Evolutionary conservation across 2,797 vertebrate species (phyloP), one percentile per base, ranked within the genome.

Genomic region (Cynopterus sphinx): DNA sequence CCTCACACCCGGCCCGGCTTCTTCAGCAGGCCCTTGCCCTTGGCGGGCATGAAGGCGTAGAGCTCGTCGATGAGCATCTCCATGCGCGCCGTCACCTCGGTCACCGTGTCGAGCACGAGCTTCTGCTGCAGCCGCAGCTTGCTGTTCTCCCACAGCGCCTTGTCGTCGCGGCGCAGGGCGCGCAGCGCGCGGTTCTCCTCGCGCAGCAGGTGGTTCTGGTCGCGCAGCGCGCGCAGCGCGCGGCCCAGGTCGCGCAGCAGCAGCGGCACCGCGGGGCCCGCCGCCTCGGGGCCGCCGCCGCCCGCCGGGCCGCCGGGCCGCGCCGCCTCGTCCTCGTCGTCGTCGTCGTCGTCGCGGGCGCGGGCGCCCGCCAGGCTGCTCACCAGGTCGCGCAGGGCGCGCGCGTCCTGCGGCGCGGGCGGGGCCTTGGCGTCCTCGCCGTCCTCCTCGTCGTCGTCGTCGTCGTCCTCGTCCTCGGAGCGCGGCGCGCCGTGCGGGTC

Each of bases 11-110:
- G 89, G 73, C 74, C 90, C 22, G 95, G 89, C 77, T 97, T 97
- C 96, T 96, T 97, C 73, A 59, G 91, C 73, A 59, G 91, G 11
- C 95, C 96, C 71, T 93, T 96, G 31, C 16, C 84, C 55, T 41
- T 0, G 61, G 95, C 26, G 0, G 94, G 97, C 93, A 97, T 97
- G 94, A 98, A 95, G 41, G 95, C 86, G 13, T 82, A 78, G 7
- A 98, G 98, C 74, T 98, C 98, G 24, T 98, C 97, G 5, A 98
- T 97, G 94, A 99, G 46, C 83, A 97, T 92, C 86, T 98, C 96
- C 98, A 98, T 98, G 41, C 98, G 98, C 59, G 94, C 93, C 0
- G 49, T 96, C 59, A 98, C 98, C 53, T 98, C 98, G 1, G 97
- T 98, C 89, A 98, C 94, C 0, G 98, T 98, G 63, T 96, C 97